Base-by-base conservation (phyloP, 2,888 invertebrate genomes). In the Leptopilina drosophilae region DNA sequence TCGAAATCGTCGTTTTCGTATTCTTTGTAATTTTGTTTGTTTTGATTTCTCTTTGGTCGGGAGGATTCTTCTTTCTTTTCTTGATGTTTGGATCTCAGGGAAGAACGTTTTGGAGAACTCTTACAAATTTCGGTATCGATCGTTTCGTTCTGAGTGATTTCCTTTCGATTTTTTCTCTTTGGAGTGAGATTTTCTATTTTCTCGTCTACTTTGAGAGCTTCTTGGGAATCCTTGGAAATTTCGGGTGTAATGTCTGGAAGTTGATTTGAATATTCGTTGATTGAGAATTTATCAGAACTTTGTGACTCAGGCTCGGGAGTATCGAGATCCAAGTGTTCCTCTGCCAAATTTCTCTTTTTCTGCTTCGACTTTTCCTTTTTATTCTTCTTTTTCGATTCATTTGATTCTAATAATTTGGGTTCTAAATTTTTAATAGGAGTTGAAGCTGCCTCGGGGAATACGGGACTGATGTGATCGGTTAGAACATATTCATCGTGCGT, bases 401-500 rank as follows among this genome's bases (percentile, higher is more conserved):
- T 73, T 2, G 49, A 14, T 49, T 79, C 76, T 0, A 49, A 7
- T 0, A 49, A 7, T 8, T 80, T 73, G 5, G 6, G 4, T 11
- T 33, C 33, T 14, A 73, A 40, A 56, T 56, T 77, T 20, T 78
- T 80, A 2, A 84, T 69, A 0, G 89, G 88, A 2, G 87, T 88
- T 2, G 90, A 88, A 0, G 86, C 49, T 0, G 84, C 83, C 62
- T 88, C 88, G 0, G 88, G 87, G 1, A 81, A 80, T 5, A 87
- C 77, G 0, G 90, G 90, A 79, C 89, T 91, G 7, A 90, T 83
- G 65, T 91, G 91, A 82, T 92, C 91, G 0, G 91, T 91, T 0
- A 92, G 82, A 0, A 92, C 91, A 66, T 91, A 91, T 64, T 92
- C 91, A 12, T 91, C 91, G 67, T 92, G 91, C 0, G 90, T 91